Conservation (phyloP, 2,113 vertebrate genomes). For the Gorsachius goisagi region DNA sequence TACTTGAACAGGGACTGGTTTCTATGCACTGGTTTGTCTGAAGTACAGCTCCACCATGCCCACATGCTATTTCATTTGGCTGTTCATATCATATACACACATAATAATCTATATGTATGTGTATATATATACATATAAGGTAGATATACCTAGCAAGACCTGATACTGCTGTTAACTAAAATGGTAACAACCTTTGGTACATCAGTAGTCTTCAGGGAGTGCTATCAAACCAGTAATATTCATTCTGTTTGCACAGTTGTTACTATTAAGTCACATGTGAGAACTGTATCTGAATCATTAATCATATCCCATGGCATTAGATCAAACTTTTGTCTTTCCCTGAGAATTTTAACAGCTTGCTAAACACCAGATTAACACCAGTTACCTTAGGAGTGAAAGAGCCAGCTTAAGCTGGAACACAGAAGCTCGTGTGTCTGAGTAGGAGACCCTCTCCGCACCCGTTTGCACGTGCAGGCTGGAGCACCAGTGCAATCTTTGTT, state of each 20-base stretch:
- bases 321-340: neutral
- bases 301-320: neutral
- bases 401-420: neutral
- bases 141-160: neutral
- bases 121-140: neutral
- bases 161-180: neutral
- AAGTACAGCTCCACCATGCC: neutral
- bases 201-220: neutral
- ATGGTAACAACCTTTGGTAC: neutral
- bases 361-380: neutral
- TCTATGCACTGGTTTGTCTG: neutral
- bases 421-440: rapidly evolving
- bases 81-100: neutral
- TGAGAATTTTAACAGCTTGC: neutral
- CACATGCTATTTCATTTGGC: neutral
- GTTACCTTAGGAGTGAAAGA: neutral
- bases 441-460: rapidly evolving
- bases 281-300: neutral
- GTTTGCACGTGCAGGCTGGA: rapidly evolving
- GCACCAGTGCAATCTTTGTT: neutral
- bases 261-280: neutral
- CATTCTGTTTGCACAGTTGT: neutral
- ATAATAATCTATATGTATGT: neutral
- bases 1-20: neutral
- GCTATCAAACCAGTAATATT: neutral